Conservation (phyloP, 1,140 invertebrate species). For the Chionoecetes opilio region DNA sequence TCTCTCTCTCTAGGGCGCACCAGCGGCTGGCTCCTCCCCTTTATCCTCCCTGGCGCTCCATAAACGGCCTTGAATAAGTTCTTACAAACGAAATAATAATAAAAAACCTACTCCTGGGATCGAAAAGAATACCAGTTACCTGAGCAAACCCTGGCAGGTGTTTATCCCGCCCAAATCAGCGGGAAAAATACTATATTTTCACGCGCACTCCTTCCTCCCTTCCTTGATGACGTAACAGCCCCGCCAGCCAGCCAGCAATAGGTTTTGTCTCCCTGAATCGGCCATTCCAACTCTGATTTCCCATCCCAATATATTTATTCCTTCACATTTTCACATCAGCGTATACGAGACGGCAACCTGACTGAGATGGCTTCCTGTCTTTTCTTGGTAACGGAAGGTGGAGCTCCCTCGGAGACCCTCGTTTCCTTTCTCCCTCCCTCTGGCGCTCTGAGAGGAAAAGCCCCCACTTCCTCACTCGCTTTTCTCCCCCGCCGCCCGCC, state of each 20-base stretch:
- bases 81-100: not conserved
- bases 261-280: constrained; percentile 4
- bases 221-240: not conserved
- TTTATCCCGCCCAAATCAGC: not conserved
- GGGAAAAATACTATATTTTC: not conserved
- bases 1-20: not conserved
- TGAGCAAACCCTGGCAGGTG: not conserved
- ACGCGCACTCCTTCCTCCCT: not conserved
- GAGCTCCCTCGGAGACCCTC: constrained; percentile 24
- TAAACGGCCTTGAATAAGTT: not conserved
- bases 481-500: constrained; percentile 51
- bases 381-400: not conserved
- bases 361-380: not conserved
- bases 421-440: constrained; percentile 48
- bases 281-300: not conserved
- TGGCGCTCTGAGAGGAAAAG: not conserved
- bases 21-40: constrained; percentile 9
- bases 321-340: not conserved
- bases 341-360: not conserved
- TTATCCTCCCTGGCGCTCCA: constrained; percentile 48
- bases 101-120: not conserved
- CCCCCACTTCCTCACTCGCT: not conserved
- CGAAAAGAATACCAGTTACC: not conserved
- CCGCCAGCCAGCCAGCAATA: not conserved
- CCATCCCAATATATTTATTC: not conserved